A percentile compares a stretch with the other conserved stretches of the same genome.
Conservation (phyloP, 2,113 vertebrate genomes). For the Nesoenas mayeri region DNA sequence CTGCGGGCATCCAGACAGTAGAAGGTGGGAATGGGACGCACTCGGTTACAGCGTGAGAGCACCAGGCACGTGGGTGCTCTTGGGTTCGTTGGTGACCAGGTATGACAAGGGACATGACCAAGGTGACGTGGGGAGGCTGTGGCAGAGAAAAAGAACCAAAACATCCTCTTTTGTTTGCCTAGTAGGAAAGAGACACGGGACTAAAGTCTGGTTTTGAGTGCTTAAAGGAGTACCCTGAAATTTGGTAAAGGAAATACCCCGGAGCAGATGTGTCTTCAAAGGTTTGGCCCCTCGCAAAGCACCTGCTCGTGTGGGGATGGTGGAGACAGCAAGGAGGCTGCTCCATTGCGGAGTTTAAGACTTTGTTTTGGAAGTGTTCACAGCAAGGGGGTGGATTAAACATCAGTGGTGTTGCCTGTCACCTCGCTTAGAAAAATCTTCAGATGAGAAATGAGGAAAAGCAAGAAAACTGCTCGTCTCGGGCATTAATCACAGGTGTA, state of each 20-base stretch:
- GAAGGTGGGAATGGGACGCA: not conserved
- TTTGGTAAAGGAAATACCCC: not conserved
- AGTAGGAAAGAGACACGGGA: not conserved
- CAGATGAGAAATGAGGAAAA: not conserved
- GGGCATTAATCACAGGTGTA: not conserved
- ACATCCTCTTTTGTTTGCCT: not conserved
- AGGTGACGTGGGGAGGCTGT: not conserved
- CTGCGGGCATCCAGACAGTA: not conserved
- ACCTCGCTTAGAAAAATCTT: not conserved
- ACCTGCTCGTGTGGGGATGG: fast-evolving
- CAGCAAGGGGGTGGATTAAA: not conserved
- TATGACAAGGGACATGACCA: not conserved
- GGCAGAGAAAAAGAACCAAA: not conserved
- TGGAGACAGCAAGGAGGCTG: not conserved
- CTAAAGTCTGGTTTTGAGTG: not conserved
- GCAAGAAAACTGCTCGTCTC: not conserved
- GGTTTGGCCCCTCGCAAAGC: not conserved
- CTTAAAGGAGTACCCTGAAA: not conserved
- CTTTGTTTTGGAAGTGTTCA: not conserved
- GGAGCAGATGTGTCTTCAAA: not conserved
- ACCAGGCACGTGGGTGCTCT: not conserved
- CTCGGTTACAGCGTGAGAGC: not conserved
- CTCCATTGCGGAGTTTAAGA: not conserved
- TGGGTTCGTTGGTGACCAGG: fast-evolving
- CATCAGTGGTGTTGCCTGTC: not conserved